A percentile compares a stretch with the other conserved stretches of the same genome.
Conservation (phyloP, 2,113 vertebrate species). For the Erinaceus europaeus region DNA sequence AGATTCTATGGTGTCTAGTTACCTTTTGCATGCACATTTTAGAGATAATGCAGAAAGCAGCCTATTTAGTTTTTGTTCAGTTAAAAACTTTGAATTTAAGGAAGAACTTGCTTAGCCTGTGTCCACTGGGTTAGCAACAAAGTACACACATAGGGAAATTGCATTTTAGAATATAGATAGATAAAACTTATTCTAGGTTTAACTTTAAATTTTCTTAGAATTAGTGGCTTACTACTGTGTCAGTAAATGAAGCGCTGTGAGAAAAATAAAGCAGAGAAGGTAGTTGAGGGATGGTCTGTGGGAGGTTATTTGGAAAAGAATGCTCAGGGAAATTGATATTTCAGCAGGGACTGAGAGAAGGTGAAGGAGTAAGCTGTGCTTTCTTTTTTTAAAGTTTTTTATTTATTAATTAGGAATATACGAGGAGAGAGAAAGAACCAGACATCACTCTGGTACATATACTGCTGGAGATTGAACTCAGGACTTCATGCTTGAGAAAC, state of each 20-base stretch:
- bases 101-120: accelerated
- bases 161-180: constrained; percentile 2
- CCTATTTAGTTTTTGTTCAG: neutral
- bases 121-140: neutral
- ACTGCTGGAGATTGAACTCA: too few species aligned
- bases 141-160: neutral
- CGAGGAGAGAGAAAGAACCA: too few species aligned
- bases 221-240: neutral
- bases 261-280: neutral
- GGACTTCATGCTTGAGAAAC: too few species aligned
- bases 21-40: neutral
- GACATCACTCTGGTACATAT: too few species aligned
- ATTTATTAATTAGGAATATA: too few species aligned
- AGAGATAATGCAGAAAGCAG: accelerated
- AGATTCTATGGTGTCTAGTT: neutral
- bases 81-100: constrained; percentile 15
- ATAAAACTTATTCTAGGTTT: neutral
- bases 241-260: neutral
- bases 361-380: neutral
- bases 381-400: too few species aligned
- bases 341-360: neutral
- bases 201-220: neutral
- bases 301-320: neutral
- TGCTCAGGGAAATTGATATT: neutral
- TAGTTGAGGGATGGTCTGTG: neutral